phyloP scores from a whole-genome alignment of 2,888 invertebrate genomes.

The Branchellion lobata region DNA sequence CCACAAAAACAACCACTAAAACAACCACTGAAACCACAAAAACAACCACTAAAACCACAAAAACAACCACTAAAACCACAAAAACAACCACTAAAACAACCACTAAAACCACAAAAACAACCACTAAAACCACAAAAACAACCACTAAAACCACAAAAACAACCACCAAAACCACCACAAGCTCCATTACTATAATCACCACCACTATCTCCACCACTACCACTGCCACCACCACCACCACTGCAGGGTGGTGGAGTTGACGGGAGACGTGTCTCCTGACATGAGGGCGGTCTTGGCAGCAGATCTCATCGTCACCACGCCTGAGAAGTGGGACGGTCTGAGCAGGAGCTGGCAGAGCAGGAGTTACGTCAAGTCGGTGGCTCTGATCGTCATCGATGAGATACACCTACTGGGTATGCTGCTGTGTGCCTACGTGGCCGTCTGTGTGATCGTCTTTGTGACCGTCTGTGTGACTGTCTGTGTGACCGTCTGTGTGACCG shows the following conservation, averaged over 20 bases:
- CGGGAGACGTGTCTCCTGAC: slow-evolving; percentile 88
- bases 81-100: not conserved
- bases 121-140: too few species aligned
- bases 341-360: slow-evolving; percentile 96
- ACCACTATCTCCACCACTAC: too few species aligned
- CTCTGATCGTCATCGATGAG: slow-evolving; percentile 92
- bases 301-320: slow-evolving; percentile 94
- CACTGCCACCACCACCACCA: too few species aligned
- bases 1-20: too few species aligned
- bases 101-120: too few species aligned
- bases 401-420: slow-evolving; percentile 82
- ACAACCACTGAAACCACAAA: too few species aligned
- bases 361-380: slow-evolving; percentile 83
- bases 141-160: not conserved
- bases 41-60: too few species aligned
- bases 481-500: too few species aligned
- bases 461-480: too few species aligned
- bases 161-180: too few species aligned
- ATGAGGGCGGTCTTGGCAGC: slow-evolving; percentile 78
- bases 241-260: slow-evolving; percentile 83
- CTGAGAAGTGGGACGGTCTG: slow-evolving; percentile 99
- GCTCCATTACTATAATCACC: too few species aligned
- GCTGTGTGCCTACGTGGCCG: not conserved
- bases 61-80: too few species aligned
- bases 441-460: not conserved